Evolutionary conservation across 2,888 invertebrate genomes (phyloP).

Genomic region (Leptinotarsa haldemani): DNA sequence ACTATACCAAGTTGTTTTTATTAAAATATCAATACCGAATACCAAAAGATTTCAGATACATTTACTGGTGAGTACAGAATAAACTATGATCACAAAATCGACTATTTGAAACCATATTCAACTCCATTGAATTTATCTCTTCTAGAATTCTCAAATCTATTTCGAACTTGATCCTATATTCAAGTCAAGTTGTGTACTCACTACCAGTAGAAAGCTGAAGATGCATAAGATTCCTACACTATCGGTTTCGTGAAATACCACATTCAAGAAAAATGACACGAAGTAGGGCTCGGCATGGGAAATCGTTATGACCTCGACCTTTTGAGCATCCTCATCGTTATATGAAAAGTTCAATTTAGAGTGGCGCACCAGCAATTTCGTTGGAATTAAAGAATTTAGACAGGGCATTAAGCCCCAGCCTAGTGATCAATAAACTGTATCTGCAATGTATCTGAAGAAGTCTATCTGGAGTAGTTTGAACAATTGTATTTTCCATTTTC

Average conservation of each 20-base stretch:
- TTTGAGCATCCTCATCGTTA: slow-evolving; percentile 7
- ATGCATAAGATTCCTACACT: slow-evolving; percentile 3
- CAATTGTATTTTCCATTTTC: background rate
- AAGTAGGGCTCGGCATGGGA: slow-evolving; percentile 8
- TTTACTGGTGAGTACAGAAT: too few relatives aligned
- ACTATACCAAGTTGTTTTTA: too few relatives aligned
- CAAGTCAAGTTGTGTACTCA: background rate
- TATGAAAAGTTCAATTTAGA: slow-evolving; percentile 12
- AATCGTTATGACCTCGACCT: slow-evolving; percentile 17
- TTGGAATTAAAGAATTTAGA: background rate
- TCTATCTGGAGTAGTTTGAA: background rate
- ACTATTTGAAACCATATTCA: too few relatives aligned
- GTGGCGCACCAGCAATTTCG: background rate
- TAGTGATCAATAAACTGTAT: background rate
- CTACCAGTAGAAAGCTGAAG: background rate
- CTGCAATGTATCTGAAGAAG: background rate
- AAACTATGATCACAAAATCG: too few relatives aligned
- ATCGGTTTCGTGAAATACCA: slow-evolving; percentile 11
- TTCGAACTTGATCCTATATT: background rate
- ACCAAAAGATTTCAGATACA: too few relatives aligned
- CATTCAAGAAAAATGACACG: slow-evolving; percentile 10
- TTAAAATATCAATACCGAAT: too few relatives aligned
- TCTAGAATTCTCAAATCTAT: background rate
- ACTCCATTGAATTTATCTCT: too few relatives aligned
- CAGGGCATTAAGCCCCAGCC: background rate